Evolutionary conservation across 2,888 invertebrate species (phyloP).

Genomic region (Platycnemis pennipes): DNA sequence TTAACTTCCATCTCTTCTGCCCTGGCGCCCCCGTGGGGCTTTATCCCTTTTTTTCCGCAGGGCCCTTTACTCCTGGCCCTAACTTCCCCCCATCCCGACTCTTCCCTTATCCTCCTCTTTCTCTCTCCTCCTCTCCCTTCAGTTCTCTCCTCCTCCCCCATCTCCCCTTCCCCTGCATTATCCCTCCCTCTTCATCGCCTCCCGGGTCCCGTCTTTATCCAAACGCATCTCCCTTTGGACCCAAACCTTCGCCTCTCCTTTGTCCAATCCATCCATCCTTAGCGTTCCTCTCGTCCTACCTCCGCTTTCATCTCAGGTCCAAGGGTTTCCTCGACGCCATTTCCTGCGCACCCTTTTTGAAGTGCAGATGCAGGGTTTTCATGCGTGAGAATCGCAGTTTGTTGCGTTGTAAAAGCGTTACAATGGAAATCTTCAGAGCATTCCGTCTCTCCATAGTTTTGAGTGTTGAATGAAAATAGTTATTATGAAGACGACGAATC

Average conservation of each 20-base stretch:
- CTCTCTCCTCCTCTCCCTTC: neutral
- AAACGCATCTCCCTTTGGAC: neutral
- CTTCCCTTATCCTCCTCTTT: neutral
- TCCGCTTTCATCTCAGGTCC: no score
- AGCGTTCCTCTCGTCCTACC: no score
- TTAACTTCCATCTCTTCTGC: slow-evolving; percentile 47
- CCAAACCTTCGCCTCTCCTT: neutral
- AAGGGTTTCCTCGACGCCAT: no score
- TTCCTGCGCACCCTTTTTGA: no score
- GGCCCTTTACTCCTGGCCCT: slow-evolving; percentile 28
- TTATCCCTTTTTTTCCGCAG: slow-evolving; percentile 41
- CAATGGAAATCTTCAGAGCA: no score
- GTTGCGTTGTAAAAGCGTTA: no score
- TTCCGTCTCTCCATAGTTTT: no score
- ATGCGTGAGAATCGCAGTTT: no score
- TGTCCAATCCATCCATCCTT: neutral
- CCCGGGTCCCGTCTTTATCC: neutral
- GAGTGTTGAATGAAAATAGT: no score
- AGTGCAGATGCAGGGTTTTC: no score
- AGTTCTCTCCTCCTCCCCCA: neutral
- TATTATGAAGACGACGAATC: no score
- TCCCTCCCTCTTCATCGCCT: neutral
- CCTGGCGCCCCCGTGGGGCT: slow-evolving; percentile 20
- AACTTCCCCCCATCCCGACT: neutral
- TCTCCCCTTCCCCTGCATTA: neutral